These are phyloP conservation scores for Philopedon plagiatum DNA, from an alignment of 2,888 invertebrate species.

Conservation along the genomic window DNA sequence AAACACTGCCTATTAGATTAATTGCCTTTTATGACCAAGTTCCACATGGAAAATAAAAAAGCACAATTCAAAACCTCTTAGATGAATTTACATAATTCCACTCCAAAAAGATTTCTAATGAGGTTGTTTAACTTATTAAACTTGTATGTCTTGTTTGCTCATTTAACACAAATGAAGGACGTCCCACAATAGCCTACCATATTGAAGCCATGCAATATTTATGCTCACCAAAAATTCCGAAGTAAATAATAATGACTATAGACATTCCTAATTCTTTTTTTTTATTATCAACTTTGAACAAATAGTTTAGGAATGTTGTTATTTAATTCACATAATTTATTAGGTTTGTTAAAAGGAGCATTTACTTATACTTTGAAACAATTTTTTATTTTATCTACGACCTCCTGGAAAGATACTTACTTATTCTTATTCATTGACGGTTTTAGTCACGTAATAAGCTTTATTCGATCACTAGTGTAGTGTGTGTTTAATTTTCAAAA, in stretches of 20 bases:
- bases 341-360: not conserved
- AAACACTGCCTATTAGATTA: not conserved
- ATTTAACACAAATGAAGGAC: slow-evolving; percentile 34
- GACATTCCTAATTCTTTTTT: slow-evolving; percentile 26
- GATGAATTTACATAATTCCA: slow-evolving; percentile 9
- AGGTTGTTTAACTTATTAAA: slow-evolving; percentile 35
- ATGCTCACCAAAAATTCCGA: slow-evolving; percentile 24
- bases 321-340: not conserved
- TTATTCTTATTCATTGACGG: too few species aligned
- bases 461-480: too few species aligned
- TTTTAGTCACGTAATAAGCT: too few species aligned
- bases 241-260: slow-evolving; percentile 34
- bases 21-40: not conserved
- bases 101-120: slow-evolving; percentile 22
- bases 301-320: slow-evolving; percentile 14
- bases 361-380: too few species aligned
- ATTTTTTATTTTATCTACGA: too few species aligned
- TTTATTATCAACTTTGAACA: slow-evolving; percentile 4
- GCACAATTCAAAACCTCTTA: not conserved
- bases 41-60: not conserved
- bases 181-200: slow-evolving; percentile 19
- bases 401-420: too few species aligned
- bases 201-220: slow-evolving; percentile 28
- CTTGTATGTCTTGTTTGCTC: slow-evolving; percentile 15
- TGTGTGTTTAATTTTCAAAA: too few species aligned